Evolutionary conservation across 2,113 vertebrate species (phyloP).

Genomic region (Actenoides hombroni): DNA sequence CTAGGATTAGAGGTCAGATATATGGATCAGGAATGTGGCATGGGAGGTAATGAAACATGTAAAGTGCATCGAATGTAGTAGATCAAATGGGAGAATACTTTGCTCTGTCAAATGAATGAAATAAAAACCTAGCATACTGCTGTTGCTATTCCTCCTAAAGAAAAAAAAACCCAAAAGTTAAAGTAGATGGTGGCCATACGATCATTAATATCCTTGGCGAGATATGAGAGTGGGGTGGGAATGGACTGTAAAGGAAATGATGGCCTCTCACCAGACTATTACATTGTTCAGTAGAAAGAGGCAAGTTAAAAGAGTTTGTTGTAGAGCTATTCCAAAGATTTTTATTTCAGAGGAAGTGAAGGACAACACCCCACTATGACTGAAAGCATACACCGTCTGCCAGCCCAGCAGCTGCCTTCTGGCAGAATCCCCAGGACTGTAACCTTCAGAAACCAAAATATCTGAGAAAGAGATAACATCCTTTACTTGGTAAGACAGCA

Average conservation of each 20-base stretch:
- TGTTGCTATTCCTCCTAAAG: background rate
- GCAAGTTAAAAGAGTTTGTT: background rate
- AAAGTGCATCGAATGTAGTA: background rate
- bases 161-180: background rate
- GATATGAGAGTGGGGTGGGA: rapidly evolving
- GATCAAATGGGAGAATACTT: background rate
- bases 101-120: background rate
- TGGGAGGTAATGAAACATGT: background rate
- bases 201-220: background rate
- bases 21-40: background rate
- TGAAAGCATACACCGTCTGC: background rate
- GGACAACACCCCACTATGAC: background rate
- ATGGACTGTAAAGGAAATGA: background rate
- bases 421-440: constrained; percentile 28
- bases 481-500: background rate
- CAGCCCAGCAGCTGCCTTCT: constrained; percentile 39
- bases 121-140: background rate
- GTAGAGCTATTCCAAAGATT: background rate
- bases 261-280: background rate
- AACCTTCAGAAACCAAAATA: constrained; percentile 4
- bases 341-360: background rate
- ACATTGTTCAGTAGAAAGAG: background rate
- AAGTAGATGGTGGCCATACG: background rate
- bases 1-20: background rate
- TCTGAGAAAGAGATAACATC: background rate